Base-by-base conservation (phyloP, 2,888 invertebrate species). In the Caenorhabditis sp. region DNA sequence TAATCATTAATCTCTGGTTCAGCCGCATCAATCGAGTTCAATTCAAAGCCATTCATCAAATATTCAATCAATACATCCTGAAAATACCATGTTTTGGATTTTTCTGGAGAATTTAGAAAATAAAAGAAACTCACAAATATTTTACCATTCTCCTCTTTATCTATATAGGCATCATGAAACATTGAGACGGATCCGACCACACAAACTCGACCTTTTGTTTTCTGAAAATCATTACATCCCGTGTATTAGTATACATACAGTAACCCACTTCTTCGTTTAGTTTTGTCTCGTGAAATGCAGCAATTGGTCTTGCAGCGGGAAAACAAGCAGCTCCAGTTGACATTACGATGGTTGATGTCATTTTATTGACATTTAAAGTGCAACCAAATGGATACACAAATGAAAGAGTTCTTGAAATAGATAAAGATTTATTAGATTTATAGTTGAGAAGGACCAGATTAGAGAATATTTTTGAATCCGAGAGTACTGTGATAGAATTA, bases 301-400 rank as follows among this genome's bases (percentile, higher is more conserved):
- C 90, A 21, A 90, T 93, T 0, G 97, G 96, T 79, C 97, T 91
- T 89, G 95, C 95, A 23, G 95, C 93, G 0, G 99, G 99, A 89
- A 95, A 95, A 63, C 95, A 93, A 0, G 95, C 93, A 67, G 93
- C 93, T 50, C 97, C 97, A 81, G 94, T 94, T 7, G 95, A 95
- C 78, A 99, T 90, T n/a, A 94, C 92, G 25, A 95, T 93, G 20
- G 93, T 92, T 0, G 96, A 93, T 3, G 25, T 14, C 0, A 96
- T 95, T 87, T 93, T 93, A 76, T 92, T 93, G 1, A 97, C 94
- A 84, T 94, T 96, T 76, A 99, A 89, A 0, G 97, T 96, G 52
- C 95, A 95, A 17, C 97, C 97, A 88, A 93, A 95, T 0, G 97
- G 96, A 89, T 96, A 99, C 59, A 97, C 92, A 89, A 95, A 93